phyloP scores from a whole-genome alignment of 2,113 vertebrate genomes.

The Orthonyx spaldingii region DNA sequence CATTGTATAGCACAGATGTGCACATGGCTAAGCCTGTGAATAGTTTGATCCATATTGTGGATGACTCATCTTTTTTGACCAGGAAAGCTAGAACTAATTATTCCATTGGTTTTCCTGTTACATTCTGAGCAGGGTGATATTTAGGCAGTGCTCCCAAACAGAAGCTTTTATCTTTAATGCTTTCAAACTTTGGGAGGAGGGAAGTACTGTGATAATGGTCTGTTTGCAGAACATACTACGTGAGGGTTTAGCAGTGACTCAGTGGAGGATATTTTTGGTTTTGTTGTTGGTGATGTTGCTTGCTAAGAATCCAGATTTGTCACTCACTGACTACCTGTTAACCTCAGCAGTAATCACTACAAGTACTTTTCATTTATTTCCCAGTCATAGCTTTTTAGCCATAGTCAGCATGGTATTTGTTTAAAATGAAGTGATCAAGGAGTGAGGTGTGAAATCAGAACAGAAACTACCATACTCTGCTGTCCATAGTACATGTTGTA shows the following conservation, averaged over 20 bases:
- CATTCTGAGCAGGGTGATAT: background rate
- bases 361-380: background rate
- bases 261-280: background rate
- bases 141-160: background rate
- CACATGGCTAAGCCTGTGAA: background rate
- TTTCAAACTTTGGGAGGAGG: background rate
- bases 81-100: background rate
- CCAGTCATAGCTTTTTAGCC: background rate
- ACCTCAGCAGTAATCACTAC: background rate
- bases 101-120: background rate
- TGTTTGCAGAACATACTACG: background rate
- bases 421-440: background rate
- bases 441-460: background rate
- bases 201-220: background rate
- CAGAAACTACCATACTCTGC: background rate
- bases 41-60: background rate
- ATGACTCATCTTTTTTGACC: background rate
- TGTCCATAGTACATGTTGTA: background rate
- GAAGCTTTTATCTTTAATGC: background rate
- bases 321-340: background rate
- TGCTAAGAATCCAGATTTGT: background rate
- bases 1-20: background rate
- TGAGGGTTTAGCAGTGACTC: background rate
- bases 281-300: background rate
- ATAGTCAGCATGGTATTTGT: background rate